Evolutionary conservation across 2,888 invertebrate genomes (phyloP).

Genomic region (Bombyx huttoni): DNA sequence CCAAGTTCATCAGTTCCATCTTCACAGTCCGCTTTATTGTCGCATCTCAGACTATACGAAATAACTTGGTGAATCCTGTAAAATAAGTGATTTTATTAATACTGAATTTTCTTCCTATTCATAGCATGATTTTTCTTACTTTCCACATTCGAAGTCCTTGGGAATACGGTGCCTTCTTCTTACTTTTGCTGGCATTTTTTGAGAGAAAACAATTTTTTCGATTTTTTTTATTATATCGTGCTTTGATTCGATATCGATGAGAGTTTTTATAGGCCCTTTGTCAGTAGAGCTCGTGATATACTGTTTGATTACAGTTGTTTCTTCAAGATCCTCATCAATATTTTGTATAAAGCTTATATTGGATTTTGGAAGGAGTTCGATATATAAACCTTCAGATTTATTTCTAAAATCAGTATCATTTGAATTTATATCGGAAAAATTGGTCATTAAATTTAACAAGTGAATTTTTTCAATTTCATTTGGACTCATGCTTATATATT

Average conservation of each 20-base stretch:
- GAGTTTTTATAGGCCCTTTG: conserved; percentile 11
- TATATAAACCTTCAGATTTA: conserved; percentile 18
- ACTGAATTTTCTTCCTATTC: too few relatives aligned
- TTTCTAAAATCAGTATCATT: conserved; percentile 5
- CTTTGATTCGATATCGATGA: conserved; percentile 18
- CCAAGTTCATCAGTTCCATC: conserved; percentile 84
- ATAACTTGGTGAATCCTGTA: conserved; percentile 77
- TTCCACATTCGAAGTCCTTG: conserved; percentile 50
- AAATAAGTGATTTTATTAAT: neutral
- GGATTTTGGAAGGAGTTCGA: conserved; percentile 16
- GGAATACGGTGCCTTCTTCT: conserved; percentile 37
- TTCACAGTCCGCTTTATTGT: conserved; percentile 82
- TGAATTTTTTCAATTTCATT: neutral
- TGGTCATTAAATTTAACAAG: neutral
- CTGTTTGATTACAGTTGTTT: neutral
- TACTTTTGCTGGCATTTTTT: conserved; percentile 41
- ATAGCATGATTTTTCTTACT: conserved; percentile 26
- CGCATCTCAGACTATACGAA: conserved; percentile 73
- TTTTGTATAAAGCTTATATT: conserved; percentile 6
- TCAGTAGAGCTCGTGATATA: neutral
- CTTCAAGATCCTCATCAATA: conserved; percentile 6
- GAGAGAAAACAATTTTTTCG: conserved; percentile 28
- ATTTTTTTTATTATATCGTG: conserved; percentile 20
- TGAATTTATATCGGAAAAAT: neutral
- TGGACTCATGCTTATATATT: neutral